phyloP scores from a whole-genome alignment of 2,113 vertebrate genomes.

The Urocynchramus pylzowi region DNA sequence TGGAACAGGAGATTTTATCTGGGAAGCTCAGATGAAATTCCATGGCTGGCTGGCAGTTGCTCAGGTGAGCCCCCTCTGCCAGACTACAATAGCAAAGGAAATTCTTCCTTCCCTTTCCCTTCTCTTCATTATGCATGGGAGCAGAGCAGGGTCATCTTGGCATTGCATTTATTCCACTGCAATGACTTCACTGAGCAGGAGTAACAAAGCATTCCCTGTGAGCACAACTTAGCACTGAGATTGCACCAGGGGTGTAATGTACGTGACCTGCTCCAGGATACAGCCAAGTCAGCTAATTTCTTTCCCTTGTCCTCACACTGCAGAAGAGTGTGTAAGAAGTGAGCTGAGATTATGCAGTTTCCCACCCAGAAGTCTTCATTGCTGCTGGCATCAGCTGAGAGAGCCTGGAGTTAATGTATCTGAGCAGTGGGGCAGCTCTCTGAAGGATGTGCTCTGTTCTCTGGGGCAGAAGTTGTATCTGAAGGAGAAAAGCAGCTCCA shows the following conservation, averaged over 20 bases:
- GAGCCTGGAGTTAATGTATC: background rate
- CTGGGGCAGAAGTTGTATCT: rapidly evolving
- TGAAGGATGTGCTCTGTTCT: background rate
- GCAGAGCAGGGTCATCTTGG: background rate
- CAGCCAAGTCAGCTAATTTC: background rate
- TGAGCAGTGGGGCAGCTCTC: background rate
- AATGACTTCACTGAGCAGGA: background rate
- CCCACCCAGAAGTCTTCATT: background rate
- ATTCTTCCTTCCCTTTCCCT: background rate
- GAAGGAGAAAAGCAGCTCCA: background rate
- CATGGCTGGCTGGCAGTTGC: background rate
- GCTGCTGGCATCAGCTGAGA: background rate
- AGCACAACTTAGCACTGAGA: background rate
- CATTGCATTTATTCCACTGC: background rate
- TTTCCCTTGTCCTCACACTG: background rate
- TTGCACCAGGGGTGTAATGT: background rate
- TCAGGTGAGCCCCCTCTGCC: background rate
- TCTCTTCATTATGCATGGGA: background rate
- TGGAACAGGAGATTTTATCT: conserved; percentile 23
- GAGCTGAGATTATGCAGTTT: background rate
- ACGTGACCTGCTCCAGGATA: background rate
- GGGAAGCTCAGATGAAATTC: background rate
- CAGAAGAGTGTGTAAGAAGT: background rate
- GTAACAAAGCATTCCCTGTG: background rate
- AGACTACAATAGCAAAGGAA: background rate